These are phyloP conservation scores for Onychostruthus taczanowskii DNA, from an alignment of 2,113 vertebrate genomes.

Conservation along the genomic window DNA sequence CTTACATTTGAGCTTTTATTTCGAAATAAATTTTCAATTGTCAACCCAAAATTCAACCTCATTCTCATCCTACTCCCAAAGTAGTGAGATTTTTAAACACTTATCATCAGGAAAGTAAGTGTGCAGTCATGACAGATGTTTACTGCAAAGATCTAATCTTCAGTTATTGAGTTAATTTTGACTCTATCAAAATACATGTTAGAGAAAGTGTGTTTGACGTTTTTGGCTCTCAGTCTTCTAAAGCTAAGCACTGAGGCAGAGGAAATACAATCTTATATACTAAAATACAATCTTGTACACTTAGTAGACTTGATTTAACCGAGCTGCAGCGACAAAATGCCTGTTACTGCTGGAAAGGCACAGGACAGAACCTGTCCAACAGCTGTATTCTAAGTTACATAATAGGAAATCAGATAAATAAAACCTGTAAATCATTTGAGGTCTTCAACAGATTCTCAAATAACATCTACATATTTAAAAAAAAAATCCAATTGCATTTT, in stretches of 20 bases:
- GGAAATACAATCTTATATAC: not conserved
- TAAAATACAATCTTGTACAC: not conserved
- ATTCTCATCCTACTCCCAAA: not conserved
- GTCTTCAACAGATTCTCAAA: not conserved
- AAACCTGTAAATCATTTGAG: not conserved
- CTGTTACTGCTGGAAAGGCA: not conserved
- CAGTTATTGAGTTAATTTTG: not conserved
- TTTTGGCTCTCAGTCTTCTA: not conserved
- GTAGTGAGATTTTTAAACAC: not conserved
- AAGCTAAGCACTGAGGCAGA: not conserved
- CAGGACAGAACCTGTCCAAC: not conserved
- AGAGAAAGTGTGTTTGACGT: not conserved
- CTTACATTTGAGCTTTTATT: not conserved
- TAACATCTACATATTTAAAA: not conserved
- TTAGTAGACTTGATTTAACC: not conserved
- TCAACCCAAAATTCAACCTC: not conserved
- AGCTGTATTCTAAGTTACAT: not conserved
- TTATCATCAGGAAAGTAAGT: not conserved
- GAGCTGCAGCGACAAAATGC: not conserved
- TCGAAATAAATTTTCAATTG: not conserved
- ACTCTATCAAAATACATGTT: not conserved
- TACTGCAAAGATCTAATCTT: not conserved
- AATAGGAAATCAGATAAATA: not conserved
- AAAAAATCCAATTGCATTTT: not conserved
- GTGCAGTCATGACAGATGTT: not conserved